phyloP scores from a whole-genome alignment of 1,140 invertebrate genomes.

The Choristoneura fumiferana region DNA sequence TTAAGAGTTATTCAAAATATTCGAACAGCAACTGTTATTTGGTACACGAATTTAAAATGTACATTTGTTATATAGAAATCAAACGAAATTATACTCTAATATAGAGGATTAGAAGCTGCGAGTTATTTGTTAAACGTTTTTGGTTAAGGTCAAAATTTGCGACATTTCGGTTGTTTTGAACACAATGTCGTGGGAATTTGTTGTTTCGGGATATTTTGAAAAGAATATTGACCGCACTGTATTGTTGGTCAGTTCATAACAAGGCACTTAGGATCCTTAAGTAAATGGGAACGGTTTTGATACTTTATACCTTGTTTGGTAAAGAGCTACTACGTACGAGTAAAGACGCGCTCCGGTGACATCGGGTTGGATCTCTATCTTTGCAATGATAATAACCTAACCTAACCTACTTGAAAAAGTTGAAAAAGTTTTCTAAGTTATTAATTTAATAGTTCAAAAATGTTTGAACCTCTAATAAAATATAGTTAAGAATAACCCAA shows the following conservation, averaged over 20 bases:
- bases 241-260: conserved; percentile 62
- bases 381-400: too few relatives aligned
- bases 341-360: too few relatives aligned
- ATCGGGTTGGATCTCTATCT: too few relatives aligned
- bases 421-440: too few relatives aligned
- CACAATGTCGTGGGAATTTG: conserved; percentile 55
- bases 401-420: too few relatives aligned
- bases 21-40: neutral
- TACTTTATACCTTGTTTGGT: conserved; percentile 32
- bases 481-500: too few relatives aligned
- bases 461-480: too few relatives aligned
- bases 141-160: conserved; percentile 45
- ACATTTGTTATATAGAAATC: neutral
- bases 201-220: conserved; percentile 42
- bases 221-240: conserved; percentile 57
- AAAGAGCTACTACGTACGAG: conserved; percentile 27
- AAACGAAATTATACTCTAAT: neutral
- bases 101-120: neutral
- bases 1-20: conserved; percentile 10
- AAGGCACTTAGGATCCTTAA: conserved; percentile 43
- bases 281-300: conserved; percentile 24
- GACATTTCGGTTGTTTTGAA: conserved; percentile 51
- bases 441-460: too few relatives aligned
- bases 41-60: neutral
- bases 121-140: conserved; percentile 20